Percentiles rank a stretch among this genome's conserved stretches.
Conservation (phyloP, 2,113 vertebrate species). For the Bufo bufo region DNA sequence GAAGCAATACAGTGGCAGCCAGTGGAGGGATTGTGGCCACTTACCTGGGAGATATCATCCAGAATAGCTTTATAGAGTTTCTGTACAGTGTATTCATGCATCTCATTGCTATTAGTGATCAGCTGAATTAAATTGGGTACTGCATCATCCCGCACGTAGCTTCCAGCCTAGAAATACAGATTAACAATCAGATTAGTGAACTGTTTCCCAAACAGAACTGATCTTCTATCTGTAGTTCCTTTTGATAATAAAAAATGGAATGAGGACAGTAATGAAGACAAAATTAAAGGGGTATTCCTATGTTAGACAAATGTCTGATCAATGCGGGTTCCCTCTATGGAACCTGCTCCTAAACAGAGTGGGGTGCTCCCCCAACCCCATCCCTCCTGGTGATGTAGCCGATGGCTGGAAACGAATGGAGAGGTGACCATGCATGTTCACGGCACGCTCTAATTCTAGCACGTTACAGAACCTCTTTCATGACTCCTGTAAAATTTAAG, state of each 20-base stretch:
- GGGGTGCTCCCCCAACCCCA: too few relatives aligned
- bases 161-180: constrained; percentile 85
- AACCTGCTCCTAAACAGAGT: too few relatives aligned
- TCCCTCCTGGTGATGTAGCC: too few relatives aligned
- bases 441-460: too few relatives aligned
- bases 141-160: constrained; percentile 96
- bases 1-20: too few relatives aligned
- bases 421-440: too few relatives aligned
- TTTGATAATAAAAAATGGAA: neutral
- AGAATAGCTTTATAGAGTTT: constrained; percentile 97
- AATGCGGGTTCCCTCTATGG: too few relatives aligned
- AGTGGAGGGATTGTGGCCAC: constrained; percentile 32
- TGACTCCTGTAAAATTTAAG: too few relatives aligned
- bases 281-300: too few relatives aligned
- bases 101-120: constrained; percentile 98
- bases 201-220: neutral
- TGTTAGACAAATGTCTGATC: too few relatives aligned
- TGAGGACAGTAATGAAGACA: neutral
- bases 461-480: too few relatives aligned
- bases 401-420: too few relatives aligned
- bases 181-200: neutral
- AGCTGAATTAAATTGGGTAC: constrained; percentile 98
- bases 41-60: constrained; percentile 97
- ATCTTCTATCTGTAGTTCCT: neutral
- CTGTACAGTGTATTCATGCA: constrained; percentile 98